Evolutionary conservation across 1,140 invertebrate genomes (phyloP).

Genomic region (Dreissena rostriformis): DNA sequence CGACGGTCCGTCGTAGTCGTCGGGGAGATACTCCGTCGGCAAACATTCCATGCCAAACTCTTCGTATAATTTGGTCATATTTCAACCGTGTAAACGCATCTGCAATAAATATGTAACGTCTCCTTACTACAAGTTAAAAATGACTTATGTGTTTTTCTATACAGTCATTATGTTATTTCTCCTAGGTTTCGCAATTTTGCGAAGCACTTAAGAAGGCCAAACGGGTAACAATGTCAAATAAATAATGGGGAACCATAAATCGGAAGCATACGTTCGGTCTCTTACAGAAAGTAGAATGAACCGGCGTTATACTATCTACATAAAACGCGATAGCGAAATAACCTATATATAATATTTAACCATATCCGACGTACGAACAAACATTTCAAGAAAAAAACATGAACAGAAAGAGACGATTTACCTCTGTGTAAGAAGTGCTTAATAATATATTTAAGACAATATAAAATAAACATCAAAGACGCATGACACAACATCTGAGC

Average conservation of each 20-base stretch:
- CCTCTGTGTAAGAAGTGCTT: too few relatives aligned
- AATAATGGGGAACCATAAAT: not conserved
- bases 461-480: not conserved
- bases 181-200: too few relatives aligned
- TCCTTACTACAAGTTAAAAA: too few relatives aligned
- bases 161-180: too few relatives aligned
- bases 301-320: not conserved
- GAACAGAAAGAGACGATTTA: too few relatives aligned
- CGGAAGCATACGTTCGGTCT: not conserved
- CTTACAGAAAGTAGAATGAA: not conserved
- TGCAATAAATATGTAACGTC: not conserved
- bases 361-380: not conserved
- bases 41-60: constrained; percentile 30
- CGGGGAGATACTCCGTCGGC: constrained; percentile 51
- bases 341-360: not conserved
- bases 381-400: not conserved
- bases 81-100: constrained; percentile 29
- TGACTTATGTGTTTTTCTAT: too few relatives aligned
- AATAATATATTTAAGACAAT: too few relatives aligned
- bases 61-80: constrained; percentile 43
- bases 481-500: not conserved
- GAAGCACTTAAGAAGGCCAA: not conserved
- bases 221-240: not conserved
- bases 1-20: constrained; percentile 44
- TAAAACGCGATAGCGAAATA: not conserved